phyloP scores from a whole-genome alignment of 2,113 vertebrate species.

The human region GRCh38 chrX:44636001-44636500 shows the following conservation, averaged over 20 bases:
- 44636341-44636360: not conserved
- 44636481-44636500: not conserved
- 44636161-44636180: not conserved
- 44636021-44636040: constrained; percentile 81
- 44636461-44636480: not conserved
- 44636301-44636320: not conserved
- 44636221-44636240: not conserved
- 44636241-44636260: not conserved
- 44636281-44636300: not conserved
- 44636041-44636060: constrained; percentile 80
- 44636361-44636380: not conserved
- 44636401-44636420: not conserved
- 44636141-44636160: not conserved
- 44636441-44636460: not conserved
- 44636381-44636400: not conserved
- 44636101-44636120: not conserved
- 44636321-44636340: not conserved
- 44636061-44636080: not conserved
- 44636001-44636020: constrained; percentile 74
- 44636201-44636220: not conserved
- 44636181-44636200: not conserved
- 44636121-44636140: not conserved
- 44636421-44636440: constrained; percentile 30
- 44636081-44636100: not conserved
- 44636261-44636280: not conserved